Evolutionary conservation across 2,888 invertebrate genomes (phyloP), one percentile per base, ranked within the genome.

Genomic region (Temnothorax rugatulus): DNA sequence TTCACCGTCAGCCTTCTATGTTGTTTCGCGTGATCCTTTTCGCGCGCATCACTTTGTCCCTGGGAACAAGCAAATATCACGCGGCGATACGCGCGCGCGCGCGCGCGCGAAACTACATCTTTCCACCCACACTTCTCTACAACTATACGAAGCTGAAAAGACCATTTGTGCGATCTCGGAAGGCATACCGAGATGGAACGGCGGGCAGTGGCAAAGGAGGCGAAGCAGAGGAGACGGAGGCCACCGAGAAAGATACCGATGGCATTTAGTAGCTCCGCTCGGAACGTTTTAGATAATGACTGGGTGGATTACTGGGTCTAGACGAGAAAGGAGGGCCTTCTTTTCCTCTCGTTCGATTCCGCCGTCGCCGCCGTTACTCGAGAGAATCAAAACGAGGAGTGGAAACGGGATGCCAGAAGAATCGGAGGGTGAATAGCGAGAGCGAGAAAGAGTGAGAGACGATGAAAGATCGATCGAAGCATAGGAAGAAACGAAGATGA

Each of bases 241-340:
- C 87, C 87, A 88, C 88, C 85, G 89, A 86, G 88, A 89, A 83
- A 84, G 89, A 90, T 90, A 90, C 84, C 88, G 86, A 90, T 87
- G 89, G 86, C 90, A 88, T 90, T 90, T 90, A 90, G 90, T 90
- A 90, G 89, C 89, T 87, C 82, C 84, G 82, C 89, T 88, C 82
- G 75, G 85, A 89, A 89, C 90, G 90, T 90, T 90, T 90, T 90
- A 90, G 90, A 90, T 90, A 90, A 90, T 90, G 88, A 90, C 90
- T 77, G 83, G 89, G 71, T 84, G 87, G 87, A 82, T 82, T 64
- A 47, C 83, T 25, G 50, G 18, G 81, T 84, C 71, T 82, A 81
- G 84, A 84, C 83, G 59, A 38, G 44, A 21, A 25, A 79, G 71
- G 29, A 81, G 77, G 61, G 82, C 68, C 88, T 85, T 68, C 82